These are phyloP conservation scores for Umimayanthus kanabou DNA, from an alignment of 92 coral and sea anemone species.

Conservation along the genomic window DNA sequence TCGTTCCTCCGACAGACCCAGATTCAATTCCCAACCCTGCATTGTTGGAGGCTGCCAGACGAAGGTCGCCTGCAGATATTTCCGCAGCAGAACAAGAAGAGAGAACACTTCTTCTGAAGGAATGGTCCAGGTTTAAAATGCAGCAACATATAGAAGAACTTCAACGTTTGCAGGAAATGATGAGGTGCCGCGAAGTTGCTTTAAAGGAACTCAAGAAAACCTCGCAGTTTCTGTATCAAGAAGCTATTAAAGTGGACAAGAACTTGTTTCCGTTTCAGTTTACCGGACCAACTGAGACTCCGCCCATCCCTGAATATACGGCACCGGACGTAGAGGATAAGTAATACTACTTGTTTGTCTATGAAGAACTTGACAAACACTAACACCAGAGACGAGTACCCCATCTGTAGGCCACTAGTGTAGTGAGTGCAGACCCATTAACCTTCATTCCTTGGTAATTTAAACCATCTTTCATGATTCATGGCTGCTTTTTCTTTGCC, in stretches of 20 bases:
- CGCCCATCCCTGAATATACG: slow-evolving; percentile 81
- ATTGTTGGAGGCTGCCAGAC: slow-evolving; percentile 64
- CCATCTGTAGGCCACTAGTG: too few species aligned
- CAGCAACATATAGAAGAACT: slow-evolving; percentile 91
- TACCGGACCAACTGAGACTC: slow-evolving; percentile 94
- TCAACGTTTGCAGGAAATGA: slow-evolving; percentile 83
- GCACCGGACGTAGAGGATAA: slow-evolving; percentile 94
- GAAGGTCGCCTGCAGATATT: slow-evolving; percentile 56
- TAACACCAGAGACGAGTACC: not conserved
- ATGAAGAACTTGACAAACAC: not conserved
- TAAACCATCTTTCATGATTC: too few species aligned
- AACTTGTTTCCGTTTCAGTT: slow-evolving; percentile 84
- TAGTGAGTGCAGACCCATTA: too few species aligned
- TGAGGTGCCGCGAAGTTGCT: slow-evolving; percentile 84
- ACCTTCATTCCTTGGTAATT: too few species aligned
- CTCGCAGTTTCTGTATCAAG: slow-evolving; percentile 79
- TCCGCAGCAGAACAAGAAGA: slow-evolving; percentile 76
- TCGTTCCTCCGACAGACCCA: slow-evolving; percentile 93
- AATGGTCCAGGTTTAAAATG: slow-evolving; percentile 95
- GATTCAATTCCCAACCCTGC: slow-evolving; percentile 77
- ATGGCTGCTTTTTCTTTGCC: too few species aligned
- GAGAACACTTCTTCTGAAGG: slow-evolving; percentile 80
- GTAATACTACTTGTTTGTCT: not conserved
- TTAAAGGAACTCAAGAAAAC: slow-evolving; percentile 86
- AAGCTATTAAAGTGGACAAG: slow-evolving; percentile 82